Evolutionary conservation across 2,113 vertebrate species (phyloP), one percentile per base, ranked within the genome.

Genomic region (Callithrix jacchus): DNA sequence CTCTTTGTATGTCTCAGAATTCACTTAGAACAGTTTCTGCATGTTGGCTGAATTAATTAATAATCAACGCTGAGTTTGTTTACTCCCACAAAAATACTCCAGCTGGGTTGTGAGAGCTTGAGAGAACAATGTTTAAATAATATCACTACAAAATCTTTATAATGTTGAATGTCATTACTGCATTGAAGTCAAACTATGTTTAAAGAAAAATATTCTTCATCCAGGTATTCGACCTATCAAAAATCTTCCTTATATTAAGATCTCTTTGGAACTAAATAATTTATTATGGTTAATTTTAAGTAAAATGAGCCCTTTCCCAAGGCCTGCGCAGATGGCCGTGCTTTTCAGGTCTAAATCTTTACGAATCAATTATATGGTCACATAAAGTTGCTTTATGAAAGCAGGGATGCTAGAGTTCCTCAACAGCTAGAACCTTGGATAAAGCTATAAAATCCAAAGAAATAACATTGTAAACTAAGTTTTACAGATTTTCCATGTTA

Each of bases 371-470:
- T 97, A 95, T 95, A 81, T 80, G 35, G 71, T 77, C 37, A 37
- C 58, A 97, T 97, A 97, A 98, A 97, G 94, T 77, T 96, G 91
- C 12, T 97, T 97, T 92, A 97, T 97, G 97, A 95, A 95, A 30
- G 85, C 49, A 82, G 14, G 52, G 14, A 90, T 73, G 81, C 71
- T 25, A 30, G 87, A 94, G 71, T 94, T 93, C 89, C 66, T 93
- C 84, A 86, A 90, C 32, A 79, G 45, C 84, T 94, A 94, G 87
- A 96, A 94, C 40, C 96, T 93, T 96, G 93, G 82, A 89, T 93
- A 92, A 96, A 97, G 83, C 37, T 77, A 97, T 96, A 95, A 97
- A 97, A 85, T 68, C 37, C 64, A 93, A 92, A 97, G 80, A 93
- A 97, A 97, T 95, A 96, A 97, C 95, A 96, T 8, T 92, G 87